These are phyloP conservation scores for Calidris pugnax DNA, from an alignment of 2,113 vertebrate species.

Conservation along the genomic window DNA sequence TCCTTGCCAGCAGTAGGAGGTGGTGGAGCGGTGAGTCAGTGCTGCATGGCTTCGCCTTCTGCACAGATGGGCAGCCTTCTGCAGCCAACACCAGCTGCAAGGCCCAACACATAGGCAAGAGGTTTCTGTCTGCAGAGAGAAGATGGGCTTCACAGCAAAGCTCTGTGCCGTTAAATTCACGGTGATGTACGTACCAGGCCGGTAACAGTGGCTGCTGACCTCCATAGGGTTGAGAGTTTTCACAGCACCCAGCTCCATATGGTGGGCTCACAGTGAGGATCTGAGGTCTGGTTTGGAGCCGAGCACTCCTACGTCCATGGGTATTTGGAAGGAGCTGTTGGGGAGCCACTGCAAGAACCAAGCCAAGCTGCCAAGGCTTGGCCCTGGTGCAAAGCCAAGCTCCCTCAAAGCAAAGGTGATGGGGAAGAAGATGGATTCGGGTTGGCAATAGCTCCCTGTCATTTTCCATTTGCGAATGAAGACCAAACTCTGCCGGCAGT, in stretches of 20 bases:
- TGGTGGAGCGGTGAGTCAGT: not conserved
- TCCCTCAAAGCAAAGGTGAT: conserved; percentile 32
- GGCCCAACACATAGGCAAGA: not conserved
- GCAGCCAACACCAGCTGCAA: conserved; percentile 43
- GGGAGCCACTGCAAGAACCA: not conserved
- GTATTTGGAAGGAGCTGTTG: not conserved
- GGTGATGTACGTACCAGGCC: not conserved
- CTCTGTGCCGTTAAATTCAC: conserved; percentile 45
- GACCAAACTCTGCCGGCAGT: not conserved
- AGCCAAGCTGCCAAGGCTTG: not conserved
- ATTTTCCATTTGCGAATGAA: not conserved
- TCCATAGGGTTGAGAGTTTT: not conserved
- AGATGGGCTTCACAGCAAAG: not conserved
- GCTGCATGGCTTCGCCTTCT: not conserved
- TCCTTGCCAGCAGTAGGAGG: conserved; percentile 23
- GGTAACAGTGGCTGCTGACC: not conserved
- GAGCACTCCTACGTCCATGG: not conserved
- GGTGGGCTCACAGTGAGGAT: not conserved
- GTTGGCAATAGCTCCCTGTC: conserved; percentile 11
- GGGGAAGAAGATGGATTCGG: not conserved
- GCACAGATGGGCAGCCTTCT: conserved; percentile 31
- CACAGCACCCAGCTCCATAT: not conserved
- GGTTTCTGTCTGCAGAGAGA: not conserved
- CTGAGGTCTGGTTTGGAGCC: not conserved
- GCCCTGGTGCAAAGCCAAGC: not conserved